Base-by-base conservation (phyloP, 2,797 vertebrate species). In the Epinephelus malabaricus region DNA sequence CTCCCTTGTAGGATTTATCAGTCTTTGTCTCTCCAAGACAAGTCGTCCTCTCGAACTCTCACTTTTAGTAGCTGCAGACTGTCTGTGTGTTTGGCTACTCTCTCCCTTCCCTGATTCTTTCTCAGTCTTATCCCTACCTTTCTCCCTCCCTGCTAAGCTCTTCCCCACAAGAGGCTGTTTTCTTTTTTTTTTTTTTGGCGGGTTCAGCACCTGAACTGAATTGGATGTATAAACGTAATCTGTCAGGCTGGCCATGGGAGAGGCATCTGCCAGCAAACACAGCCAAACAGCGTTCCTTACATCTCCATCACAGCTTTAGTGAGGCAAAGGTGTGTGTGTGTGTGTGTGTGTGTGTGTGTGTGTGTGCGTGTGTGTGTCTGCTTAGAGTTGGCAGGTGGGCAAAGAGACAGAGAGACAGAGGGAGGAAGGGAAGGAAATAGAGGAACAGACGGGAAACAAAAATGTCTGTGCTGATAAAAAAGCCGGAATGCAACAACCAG, bases 201-300 rank as follows among this genome's bases (percentile, higher is more conserved):
- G 78, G 75, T 86, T 84, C 82, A 89, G 78, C 83, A 88, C 78
- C 89, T 82, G 79, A 51, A 86, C 69, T 82, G 90, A 91, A 93
- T 73, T 83, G 79, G 73, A 68, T 87, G 75, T 85, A 90, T 74
- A 80, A 88, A 81, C 7, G 53, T 88, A 84, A 89, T 91, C 84
- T 89, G 69, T 53, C 51, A 45, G 65, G 70, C 15, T 75, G 63
- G 51, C 69, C 78, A 76, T 61, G 70, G 74, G 62, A 84, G 78
- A 78, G 30, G 66, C 79, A 81, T 82, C 85, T 81, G 85, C 67
- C 85, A 83, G 79, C 49, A 69, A 81, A 73, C 47, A 1, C 78
- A 71, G 83, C 79, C 88, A 89, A 75, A 58, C 61, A 63, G 53
- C 68, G 12, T 79, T 79, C 82, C 84, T 88, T 82, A 90, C 81